These are phyloP conservation scores for Natator depressus DNA, from an alignment of 2,113 vertebrate species.

Conservation along the genomic window DNA sequence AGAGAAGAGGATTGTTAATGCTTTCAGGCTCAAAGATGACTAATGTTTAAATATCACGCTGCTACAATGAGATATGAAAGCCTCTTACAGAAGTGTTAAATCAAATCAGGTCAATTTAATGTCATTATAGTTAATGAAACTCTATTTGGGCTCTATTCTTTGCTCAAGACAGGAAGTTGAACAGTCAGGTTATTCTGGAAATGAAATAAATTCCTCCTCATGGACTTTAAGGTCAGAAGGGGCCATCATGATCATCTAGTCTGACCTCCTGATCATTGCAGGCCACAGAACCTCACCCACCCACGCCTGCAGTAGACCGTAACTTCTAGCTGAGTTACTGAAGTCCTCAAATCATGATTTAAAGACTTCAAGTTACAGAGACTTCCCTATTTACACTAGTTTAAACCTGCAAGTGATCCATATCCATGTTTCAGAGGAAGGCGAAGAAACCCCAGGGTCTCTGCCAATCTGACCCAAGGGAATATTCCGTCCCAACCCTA, in stretches of 20 bases:
- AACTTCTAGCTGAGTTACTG: neutral
- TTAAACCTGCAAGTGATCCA: neutral
- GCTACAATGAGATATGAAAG: slow-evolving; percentile 67
- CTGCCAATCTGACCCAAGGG: neutral
- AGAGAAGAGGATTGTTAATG: slow-evolving; percentile 71
- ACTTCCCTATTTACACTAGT: neutral
- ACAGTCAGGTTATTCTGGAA: slow-evolving; percentile 51
- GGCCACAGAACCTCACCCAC: neutral
- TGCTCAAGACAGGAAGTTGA: slow-evolving; percentile 47
- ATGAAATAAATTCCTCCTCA: slow-evolving; percentile 28
- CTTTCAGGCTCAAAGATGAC: slow-evolving; percentile 67
- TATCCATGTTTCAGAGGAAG: neutral
- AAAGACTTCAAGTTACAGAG: neutral
- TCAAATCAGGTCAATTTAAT: slow-evolving; percentile 71
- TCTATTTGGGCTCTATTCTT: slow-evolving; percentile 58
- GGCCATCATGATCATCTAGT: neutral
- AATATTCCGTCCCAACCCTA: neutral
- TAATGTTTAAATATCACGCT: slow-evolving; percentile 63
- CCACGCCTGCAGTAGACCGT: neutral
- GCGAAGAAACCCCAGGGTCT: neutral
- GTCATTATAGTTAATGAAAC: slow-evolving; percentile 66
- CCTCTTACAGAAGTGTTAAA: slow-evolving; percentile 70
- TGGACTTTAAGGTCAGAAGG: neutral
- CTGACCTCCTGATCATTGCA: neutral
- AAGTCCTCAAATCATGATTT: neutral